A percentile compares a stretch with the other conserved stretches of the same genome.
Conservation (phyloP, 2,113 vertebrate species). For the Rhizomys pruinosus region DNA sequence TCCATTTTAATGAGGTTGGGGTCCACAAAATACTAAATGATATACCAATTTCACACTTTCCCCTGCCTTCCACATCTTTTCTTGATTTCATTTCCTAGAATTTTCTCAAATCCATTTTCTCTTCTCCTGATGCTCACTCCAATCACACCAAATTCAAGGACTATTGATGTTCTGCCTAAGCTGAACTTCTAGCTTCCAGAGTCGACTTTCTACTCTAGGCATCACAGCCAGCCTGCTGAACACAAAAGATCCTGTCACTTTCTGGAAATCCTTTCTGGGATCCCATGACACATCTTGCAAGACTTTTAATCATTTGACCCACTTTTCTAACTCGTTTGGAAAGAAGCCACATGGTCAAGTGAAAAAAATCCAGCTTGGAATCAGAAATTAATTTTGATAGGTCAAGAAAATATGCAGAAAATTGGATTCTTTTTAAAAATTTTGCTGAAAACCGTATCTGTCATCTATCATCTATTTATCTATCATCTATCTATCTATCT, state of each 20-base stretch:
- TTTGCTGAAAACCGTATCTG: not conserved
- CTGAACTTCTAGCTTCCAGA: not conserved
- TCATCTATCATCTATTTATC: too few relatives aligned
- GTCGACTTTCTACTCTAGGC: not conserved
- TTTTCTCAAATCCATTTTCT: not conserved
- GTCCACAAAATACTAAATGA: not conserved
- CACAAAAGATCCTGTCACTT: not conserved
- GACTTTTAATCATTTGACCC: slow-evolving; percentile 21
- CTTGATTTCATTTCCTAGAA: not conserved
- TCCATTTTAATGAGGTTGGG: not conserved
- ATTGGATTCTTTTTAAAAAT: not conserved
- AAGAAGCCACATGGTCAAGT: not conserved
- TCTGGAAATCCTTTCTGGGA: not conserved
- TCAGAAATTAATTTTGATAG: not conserved
- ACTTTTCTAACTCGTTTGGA: slow-evolving; percentile 11
- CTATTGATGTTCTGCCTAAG: not conserved
- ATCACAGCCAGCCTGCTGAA: not conserved
- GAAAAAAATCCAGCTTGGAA: not conserved
- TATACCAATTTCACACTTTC: not conserved
- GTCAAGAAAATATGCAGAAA: not conserved
- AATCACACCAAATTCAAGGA: not conserved
- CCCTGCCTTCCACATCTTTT: not conserved
- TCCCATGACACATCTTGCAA: not conserved
- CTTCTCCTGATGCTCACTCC: not conserved
- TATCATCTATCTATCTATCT: too few relatives aligned